Percentiles rank a stretch among this genome's conserved stretches.
These are phyloP conservation scores for Perccottus glenii DNA, from an alignment of 2,113 vertebrate species.

Conservation along the genomic window DNA sequence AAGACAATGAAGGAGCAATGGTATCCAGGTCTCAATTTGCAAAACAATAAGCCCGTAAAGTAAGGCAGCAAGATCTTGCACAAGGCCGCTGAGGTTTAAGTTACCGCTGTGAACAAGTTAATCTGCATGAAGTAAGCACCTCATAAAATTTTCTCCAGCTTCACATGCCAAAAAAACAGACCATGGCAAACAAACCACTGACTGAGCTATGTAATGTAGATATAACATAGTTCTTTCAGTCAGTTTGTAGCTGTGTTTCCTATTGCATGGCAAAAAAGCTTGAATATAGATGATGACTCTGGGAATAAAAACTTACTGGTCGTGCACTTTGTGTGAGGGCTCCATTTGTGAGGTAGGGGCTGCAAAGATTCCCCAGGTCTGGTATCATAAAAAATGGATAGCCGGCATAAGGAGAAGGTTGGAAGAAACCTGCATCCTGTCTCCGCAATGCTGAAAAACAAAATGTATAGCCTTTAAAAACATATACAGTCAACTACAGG, in stretches of 20 bases:
- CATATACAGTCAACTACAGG: neutral
- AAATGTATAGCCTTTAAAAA: neutral
- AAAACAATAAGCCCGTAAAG: slow-evolving; percentile 16
- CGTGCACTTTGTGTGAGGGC: slow-evolving; percentile 83
- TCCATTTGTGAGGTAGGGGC: slow-evolving; percentile 88
- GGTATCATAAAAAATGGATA: slow-evolving; percentile 95
- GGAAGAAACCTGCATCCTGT: slow-evolving; percentile 84
- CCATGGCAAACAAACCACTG: neutral
- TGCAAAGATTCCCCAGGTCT: slow-evolving; percentile 77
- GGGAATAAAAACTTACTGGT: slow-evolving; percentile 77
- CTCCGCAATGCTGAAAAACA: slow-evolving; percentile 80
- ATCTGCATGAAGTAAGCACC: slow-evolving; percentile 10
- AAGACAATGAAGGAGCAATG: slow-evolving; percentile 24
- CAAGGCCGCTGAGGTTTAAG: neutral
- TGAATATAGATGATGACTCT: slow-evolving; percentile 5
- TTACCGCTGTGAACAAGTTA: slow-evolving; percentile 3
- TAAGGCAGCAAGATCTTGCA: slow-evolving; percentile 7
- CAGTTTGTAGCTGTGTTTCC: too few relatives aligned
- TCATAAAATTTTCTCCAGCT: neutral
- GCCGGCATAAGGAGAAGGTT: slow-evolving; percentile 84
- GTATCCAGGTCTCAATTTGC: slow-evolving; percentile 24
- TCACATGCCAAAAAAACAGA: neutral
- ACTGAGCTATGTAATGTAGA: slow-evolving; percentile 1
- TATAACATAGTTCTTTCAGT: neutral
- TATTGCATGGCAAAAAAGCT: too few relatives aligned